phyloP scores from a whole-genome alignment of 2,113 vertebrate species.

The Peromyscus leucopus region DNA sequence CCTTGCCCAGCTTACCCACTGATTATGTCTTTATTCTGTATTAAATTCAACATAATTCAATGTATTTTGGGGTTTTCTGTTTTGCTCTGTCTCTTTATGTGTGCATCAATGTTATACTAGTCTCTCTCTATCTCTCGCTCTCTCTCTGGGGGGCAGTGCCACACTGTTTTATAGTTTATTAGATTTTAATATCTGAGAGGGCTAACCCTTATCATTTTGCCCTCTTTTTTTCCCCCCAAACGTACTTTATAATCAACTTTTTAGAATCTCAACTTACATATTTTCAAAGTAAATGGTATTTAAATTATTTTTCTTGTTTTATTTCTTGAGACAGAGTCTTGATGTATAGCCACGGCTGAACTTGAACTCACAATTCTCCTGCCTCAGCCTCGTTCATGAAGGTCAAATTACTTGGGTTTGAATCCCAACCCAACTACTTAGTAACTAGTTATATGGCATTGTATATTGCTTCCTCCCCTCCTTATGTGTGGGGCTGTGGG shows the following conservation, averaged over 20 bases:
- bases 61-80: conserved; percentile 33
- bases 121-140: not conserved
- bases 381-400: not conserved
- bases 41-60: not conserved
- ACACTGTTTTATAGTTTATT: not conserved
- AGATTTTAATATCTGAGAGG: not conserved
- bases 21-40: not conserved
- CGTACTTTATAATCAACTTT: not conserved
- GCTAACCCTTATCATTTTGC: not conserved
- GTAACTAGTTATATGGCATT: not conserved
- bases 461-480: not conserved
- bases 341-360: too few relatives aligned
- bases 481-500: not conserved
- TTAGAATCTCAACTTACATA: not conserved
- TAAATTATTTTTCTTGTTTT: conserved; percentile 1
- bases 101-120: not conserved
- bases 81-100: not conserved
- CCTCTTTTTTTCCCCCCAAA: not conserved
- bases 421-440: not conserved
- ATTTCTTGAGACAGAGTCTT: not conserved
- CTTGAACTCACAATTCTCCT: not conserved
- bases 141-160: not conserved
- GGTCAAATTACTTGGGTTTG: not conserved
- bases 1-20: not conserved
- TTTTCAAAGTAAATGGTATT: not conserved